These are phyloP conservation scores for Eciton burchellii DNA, from an alignment of 1,140 invertebrate species.

Conservation along the genomic window DNA sequence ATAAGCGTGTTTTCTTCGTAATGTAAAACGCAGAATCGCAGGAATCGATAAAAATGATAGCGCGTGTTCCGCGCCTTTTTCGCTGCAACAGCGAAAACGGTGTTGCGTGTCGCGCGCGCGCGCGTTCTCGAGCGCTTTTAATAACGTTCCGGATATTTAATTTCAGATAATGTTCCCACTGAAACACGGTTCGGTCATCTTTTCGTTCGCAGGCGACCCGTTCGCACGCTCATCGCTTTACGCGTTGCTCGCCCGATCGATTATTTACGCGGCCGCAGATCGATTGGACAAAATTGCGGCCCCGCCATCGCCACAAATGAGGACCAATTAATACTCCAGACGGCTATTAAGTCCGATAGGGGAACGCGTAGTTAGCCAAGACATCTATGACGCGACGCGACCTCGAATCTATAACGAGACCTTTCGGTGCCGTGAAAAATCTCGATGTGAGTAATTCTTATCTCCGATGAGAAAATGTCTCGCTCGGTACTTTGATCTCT, in stretches of 20 bases:
- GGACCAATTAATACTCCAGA: constrained; percentile 50
- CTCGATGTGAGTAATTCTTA: background rate
- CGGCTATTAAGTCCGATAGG: constrained; percentile 8
- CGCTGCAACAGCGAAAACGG: background rate
- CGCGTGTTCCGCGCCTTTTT: too few relatives aligned
- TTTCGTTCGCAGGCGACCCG: background rate
- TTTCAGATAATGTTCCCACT: constrained; percentile 39
- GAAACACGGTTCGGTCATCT: background rate
- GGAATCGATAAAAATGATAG: too few relatives aligned
- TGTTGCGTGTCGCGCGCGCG: background rate
- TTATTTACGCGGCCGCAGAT: constrained; percentile 24
- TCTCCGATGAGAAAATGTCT: background rate
- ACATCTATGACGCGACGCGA: background rate
- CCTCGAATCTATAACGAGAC: background rate
- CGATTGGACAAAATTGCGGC: constrained; percentile 49
- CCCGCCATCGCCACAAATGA: constrained; percentile 31
- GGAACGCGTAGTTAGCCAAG: constrained; percentile 13
- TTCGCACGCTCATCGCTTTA: background rate
- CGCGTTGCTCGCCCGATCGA: background rate
- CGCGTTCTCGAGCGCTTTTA: background rate
- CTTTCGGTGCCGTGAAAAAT: background rate
- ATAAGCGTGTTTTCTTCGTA: background rate
- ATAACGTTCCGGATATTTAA: constrained; percentile 56
- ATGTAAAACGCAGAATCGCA: background rate
- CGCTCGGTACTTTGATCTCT: background rate